Base-by-base conservation (phyloP, 2,888 invertebrate genomes). In the Tuberolachnus salignus region DNA sequence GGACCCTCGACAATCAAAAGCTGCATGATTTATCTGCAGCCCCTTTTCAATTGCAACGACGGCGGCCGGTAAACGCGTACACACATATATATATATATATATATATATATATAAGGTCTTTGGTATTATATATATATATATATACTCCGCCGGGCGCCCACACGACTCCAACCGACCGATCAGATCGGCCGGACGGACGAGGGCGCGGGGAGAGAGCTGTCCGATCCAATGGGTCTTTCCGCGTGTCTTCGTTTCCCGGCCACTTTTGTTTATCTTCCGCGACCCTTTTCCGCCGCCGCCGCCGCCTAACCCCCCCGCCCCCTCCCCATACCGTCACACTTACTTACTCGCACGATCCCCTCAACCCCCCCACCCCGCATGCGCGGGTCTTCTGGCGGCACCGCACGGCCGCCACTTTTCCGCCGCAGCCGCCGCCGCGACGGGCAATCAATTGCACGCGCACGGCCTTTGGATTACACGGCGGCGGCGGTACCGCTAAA, bases 1-100 rank as follows among this genome's bases (percentile, higher is more conserved):
- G 61, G 57, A 78, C 75, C 75, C 75, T 67, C 67, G 75, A 78
- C 75, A 78, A 78, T 78, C 75, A 78, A 78, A 78, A 78, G 75
- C 75, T 78, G 75, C 75, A 78, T 67, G 75, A 78, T 78, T 78
- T 78, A 78, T 78, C 75, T 67, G 75, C 67, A 78, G 75, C 49
- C 75, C 75, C 75, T 67, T 78, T 78, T 78, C 75, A 78, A 78
- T 78, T 49, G 75, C 75, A 57, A 75, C 75, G n/a, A 75, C 75
- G n/a, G 46, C 72, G 59, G 72, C 59, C 72, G 71, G 71, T 59
- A 59, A 71, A 26, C 44, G n/a, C 49, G 19, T n/a, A 66, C 19
- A 23, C 11, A 57, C 16, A 44, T n/a, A 44, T 21, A 51, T 16
- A 42, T 23, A 66, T 16, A 51, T 44, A 49, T 13, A 13, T 9